Percentiles rank a stretch among this genome's conserved stretches.
phyloP scores from a whole-genome alignment of 2,113 vertebrate species.

The Thermophis baileyi region DNA sequence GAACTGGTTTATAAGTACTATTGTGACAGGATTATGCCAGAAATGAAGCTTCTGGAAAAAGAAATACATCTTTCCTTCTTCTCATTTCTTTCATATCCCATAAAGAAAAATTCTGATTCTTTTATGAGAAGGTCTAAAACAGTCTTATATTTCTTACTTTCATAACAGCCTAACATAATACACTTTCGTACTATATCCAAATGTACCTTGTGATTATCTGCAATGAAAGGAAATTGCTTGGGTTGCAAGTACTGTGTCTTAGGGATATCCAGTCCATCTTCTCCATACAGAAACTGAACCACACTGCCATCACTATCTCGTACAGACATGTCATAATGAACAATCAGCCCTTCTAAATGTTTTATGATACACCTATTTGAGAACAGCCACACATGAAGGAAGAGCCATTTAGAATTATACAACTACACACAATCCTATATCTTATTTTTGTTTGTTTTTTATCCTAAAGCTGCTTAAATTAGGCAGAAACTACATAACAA shows the following conservation, averaged over 20 bases:
- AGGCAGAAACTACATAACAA: not conserved
- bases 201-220: conserved; percentile 88
- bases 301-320: conserved; percentile 94
- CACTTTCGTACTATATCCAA: not conserved
- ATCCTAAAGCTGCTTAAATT: not conserved
- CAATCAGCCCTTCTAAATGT: conserved; percentile 92
- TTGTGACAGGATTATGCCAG: not conserved
- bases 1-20: not conserved
- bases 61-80: not conserved
- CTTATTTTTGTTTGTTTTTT: not conserved
- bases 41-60: not conserved
- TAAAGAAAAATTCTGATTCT: not conserved
- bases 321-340: conserved; percentile 94
- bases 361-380: conserved; percentile 84
- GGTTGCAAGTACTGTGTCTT: conserved; percentile 92
- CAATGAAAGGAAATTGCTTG: conserved; percentile 88
- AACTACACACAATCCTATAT: not conserved
- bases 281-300: conserved; percentile 95
- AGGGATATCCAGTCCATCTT: conserved; percentile 93
- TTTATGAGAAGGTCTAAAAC: not conserved
- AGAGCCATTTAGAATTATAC: not conserved
- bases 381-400: not conserved
- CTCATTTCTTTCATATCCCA: not conserved
- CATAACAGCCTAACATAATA: not conserved
- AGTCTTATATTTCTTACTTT: not conserved